Evolutionary conservation across 2,888 invertebrate species (phyloP), one percentile per base, ranked within the genome.

Genomic region (Clitarchus hookeri): DNA sequence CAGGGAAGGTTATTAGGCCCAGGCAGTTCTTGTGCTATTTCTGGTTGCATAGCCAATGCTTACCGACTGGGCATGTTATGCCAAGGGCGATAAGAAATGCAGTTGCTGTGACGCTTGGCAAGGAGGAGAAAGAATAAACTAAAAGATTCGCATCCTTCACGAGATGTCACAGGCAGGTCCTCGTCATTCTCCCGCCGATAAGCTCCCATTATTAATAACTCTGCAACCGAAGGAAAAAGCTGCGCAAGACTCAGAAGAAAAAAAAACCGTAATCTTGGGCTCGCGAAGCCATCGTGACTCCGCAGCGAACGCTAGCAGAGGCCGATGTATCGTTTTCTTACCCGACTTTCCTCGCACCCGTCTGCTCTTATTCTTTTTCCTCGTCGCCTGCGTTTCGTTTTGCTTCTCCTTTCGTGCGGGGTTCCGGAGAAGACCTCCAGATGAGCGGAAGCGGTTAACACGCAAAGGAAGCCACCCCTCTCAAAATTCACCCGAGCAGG

Each of bases 121-220:
- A 26, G 13, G 79, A 0, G 25, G 23, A n/a, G 8, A 48, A 48
- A 48, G 16, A 48, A 48, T 48, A 13, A 16, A 48, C 16, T 85
- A 85, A 85, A 26, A 26, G 85, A 85, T 26, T 84, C 44, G 84
- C 86, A 86, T 86, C 86, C 78, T 84, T 86, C 86, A 86, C 48
- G 23, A 44, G 53, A 65, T 80, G 86, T 86, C 86, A 86, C 84
- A 84, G 36, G 86, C 86, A 86, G 84, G 48, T 16, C 48, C 48
- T 48, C 53, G 23, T n/a, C 84, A 48, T 44, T 13, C 25, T n/a
- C 83, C 44, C 12, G 83, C 85, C 83, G 85, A 85, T 85, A 85
- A 83, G 83, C 85, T 44, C 77, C 85, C 6, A 11, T 44, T 82
- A 85, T 85, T 85, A 85, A 85, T 85, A 85, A 83, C 85, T 48